A percentile compares a stretch with the other conserved stretches of the same genome.
phyloP scores from a whole-genome alignment of 2,888 invertebrate genomes.

The Drosophila melanosoma region DNA sequence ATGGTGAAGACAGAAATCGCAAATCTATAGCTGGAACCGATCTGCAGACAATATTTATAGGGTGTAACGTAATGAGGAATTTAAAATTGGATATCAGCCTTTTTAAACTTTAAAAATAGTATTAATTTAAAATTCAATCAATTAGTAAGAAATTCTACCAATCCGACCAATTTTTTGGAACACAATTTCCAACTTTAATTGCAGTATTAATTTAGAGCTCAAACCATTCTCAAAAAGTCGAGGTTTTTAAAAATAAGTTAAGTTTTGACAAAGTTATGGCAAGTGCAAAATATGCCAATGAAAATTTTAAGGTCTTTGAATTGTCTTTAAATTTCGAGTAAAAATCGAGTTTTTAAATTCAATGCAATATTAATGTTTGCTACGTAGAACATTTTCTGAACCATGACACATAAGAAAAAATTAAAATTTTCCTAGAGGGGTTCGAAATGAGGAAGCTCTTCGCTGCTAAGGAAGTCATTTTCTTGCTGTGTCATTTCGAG shows the following conservation, averaged over 20 bases:
- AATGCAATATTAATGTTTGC: not conserved
- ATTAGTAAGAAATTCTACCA: not conserved
- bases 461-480: slow-evolving; percentile 27
- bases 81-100: not conserved
- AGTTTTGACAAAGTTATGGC: not conserved
- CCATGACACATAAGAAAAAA: not conserved
- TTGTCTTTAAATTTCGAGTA: not conserved
- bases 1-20: not conserved
- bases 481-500: slow-evolving; percentile 40
- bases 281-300: not conserved
- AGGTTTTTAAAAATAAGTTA: not conserved
- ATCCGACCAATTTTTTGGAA: not conserved
- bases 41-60: not conserved
- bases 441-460: not conserved
- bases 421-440: slow-evolving; percentile 2
- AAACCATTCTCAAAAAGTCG: not conserved
- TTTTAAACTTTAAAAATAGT: not conserved
- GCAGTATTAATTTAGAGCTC: not conserved
- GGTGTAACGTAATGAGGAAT: not conserved
- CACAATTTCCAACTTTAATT: not conserved
- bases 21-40: not conserved
- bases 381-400: not conserved
- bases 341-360: not conserved
- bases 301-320: too few relatives aligned
- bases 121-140: not conserved